These are phyloP conservation scores for Eumerus sabulonum DNA, from an alignment of 2,888 invertebrate species.

Conservation along the genomic window DNA sequence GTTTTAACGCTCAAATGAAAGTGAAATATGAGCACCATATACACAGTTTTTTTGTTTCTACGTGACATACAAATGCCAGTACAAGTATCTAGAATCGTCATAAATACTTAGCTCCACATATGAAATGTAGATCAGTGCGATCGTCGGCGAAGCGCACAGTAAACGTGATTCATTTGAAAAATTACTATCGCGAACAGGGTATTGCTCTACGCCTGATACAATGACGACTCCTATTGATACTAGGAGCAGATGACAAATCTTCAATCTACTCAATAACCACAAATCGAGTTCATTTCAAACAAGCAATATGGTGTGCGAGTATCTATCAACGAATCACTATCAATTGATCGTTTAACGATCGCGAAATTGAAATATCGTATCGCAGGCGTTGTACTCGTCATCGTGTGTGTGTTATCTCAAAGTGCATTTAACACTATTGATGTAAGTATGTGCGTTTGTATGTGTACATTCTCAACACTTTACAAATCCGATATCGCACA, in stretches of 20 bases:
- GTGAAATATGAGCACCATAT: too few relatives aligned
- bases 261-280: not conserved
- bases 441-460: too few relatives aligned
- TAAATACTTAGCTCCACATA: too few relatives aligned
- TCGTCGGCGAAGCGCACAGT: not conserved
- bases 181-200: too few relatives aligned
- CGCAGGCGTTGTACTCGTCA: too few relatives aligned
- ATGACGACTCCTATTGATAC: not conserved
- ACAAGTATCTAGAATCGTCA: too few relatives aligned
- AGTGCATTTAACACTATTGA: constrained; percentile 45
- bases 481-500: constrained; percentile 37
- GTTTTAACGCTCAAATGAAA: too few relatives aligned
- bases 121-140: not conserved
- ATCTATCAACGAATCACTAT: not conserved
- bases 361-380: not conserved
- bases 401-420: constrained; percentile 21
- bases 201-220: not conserved
- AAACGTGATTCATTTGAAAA: constrained; percentile 21
- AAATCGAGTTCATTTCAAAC: not conserved
- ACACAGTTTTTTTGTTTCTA: too few relatives aligned
- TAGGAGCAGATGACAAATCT: constrained; percentile 17
- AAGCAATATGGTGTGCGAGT: not conserved
- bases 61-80: too few relatives aligned
- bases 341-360: constrained; percentile 15
- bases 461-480: constrained; percentile 32